phyloP scores from a whole-genome alignment of 2,797 vertebrate species.

The Premnoplex brunnescens region DNA sequence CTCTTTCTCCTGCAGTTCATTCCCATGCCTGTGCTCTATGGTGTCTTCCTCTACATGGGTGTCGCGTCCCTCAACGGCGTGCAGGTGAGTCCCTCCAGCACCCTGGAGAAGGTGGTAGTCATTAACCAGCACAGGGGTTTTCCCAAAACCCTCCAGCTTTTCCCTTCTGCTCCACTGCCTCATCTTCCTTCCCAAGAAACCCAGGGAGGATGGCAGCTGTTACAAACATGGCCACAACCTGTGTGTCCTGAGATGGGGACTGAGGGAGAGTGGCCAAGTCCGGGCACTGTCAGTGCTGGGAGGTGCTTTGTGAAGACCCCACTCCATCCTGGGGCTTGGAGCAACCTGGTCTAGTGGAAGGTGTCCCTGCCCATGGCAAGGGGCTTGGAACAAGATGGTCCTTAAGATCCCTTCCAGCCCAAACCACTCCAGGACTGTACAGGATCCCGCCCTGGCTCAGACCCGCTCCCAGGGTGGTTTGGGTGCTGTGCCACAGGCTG shows the following conservation, averaged over 20 bases:
- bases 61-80: conserved; percentile 96
- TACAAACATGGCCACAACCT: neutral
- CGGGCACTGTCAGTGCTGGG: rapidly evolving
- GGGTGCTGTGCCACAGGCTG: neutral
- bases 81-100: conserved; percentile 82
- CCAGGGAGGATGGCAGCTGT: neutral
- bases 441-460: neutral
- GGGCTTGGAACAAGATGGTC: neutral
- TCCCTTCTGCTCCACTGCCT: neutral
- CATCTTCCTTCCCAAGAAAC: neutral
- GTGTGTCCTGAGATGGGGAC: neutral
- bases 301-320: neutral
- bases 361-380: neutral
- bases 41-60: conserved; percentile 98
- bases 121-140: neutral
- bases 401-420: neutral
- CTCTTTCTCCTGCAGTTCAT: conserved; percentile 83
- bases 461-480: neutral
- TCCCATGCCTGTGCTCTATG: conserved; percentile 97
- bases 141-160: neutral
- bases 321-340: neutral
- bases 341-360: neutral
- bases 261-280: neutral
- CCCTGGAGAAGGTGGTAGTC: neutral
- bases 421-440: neutral